Base-by-base conservation (phyloP, 1,140 invertebrate species). In the Tetramorium alpestre region DNA sequence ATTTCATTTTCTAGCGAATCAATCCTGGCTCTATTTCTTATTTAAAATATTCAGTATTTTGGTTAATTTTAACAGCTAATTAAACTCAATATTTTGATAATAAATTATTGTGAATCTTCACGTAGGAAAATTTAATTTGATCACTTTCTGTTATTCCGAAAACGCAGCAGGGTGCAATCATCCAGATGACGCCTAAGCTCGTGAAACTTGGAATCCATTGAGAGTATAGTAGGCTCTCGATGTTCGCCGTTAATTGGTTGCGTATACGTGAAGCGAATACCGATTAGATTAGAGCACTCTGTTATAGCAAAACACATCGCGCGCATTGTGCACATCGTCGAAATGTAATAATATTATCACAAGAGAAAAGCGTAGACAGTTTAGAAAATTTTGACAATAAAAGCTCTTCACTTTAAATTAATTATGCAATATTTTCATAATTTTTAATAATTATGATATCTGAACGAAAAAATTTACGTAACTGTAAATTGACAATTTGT, bases 201-300 rank as follows among this genome's bases (percentile, higher is more conserved):
- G 38, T 41, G 44, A 80, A 58, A 80, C 60, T 67, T 67, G 76
- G 44, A 51, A 80, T 80, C 76, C 47, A 51, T 80, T n/a, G 76
- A 78, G 76, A 51, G 62, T 54, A 28, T 49, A 49, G 70, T 76
- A 76, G 22, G 54, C 38, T 41, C 54, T 76, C 54, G 54, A 75
- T 69, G 65, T 77, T 64, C 58, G 38, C 47, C 58, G 44, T 78
- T 78, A 78, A 78, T 80, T 80, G 76, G 60, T 67, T 67, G 16
- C 44, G 60, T 78, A 78, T 33, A 78, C 44, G 58, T 80, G 60
- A 80, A 80, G 76, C 58, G 76, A 41, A 78, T 78, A 65, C 76
- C 76, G n/a, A 65, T 80, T 80, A 67, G n/a, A 80, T 51, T 47
- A 44, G 22, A 80, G 76, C 38, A 18, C 38, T 75, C 51, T 51